phyloP scores from a whole-genome alignment of 2,797 vertebrate species.

The Erethizon dorsatum region DNA sequence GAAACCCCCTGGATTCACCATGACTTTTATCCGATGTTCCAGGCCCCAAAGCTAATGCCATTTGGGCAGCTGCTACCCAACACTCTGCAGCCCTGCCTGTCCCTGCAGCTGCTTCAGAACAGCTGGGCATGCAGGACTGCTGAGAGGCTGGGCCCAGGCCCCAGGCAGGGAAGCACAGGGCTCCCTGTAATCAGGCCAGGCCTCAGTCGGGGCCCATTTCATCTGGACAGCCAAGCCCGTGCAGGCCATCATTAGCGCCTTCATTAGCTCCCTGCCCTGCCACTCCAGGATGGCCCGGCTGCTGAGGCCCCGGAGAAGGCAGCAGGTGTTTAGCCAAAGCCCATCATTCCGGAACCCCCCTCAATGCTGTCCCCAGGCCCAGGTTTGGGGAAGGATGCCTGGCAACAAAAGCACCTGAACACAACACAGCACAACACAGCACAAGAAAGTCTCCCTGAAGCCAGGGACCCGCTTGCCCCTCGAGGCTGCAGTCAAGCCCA shows the following conservation, averaged over 20 bases:
- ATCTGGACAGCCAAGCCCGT: background rate
- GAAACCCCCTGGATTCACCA: background rate
- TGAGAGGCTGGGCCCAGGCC: background rate
- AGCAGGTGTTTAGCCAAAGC: conserved; percentile 43
- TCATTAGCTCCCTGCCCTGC: conserved; percentile 62
- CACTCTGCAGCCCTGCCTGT: background rate
- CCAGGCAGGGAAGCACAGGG: conserved; percentile 23
- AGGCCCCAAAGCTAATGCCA: background rate
- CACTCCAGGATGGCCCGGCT: background rate
- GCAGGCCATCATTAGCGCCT: conserved; percentile 74
- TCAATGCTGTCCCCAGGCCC: background rate
- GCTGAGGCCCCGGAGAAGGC: background rate
- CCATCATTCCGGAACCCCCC: conserved; percentile 32
- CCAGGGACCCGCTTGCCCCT: background rate
- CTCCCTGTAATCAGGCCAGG: conserved; percentile 76
- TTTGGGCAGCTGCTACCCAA: conserved; percentile 36
- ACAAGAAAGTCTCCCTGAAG: background rate
- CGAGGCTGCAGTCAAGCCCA: background rate
- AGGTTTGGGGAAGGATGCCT: background rate
- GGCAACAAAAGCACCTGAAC: background rate
- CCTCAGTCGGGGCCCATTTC: conserved; percentile 5
- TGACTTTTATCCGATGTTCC: background rate
- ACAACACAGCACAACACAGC: too few relatives aligned
- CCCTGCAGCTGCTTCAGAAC: conserved; percentile 25
- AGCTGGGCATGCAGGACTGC: conserved; percentile 18